phyloP scores from a whole-genome alignment of 2,797 vertebrate species.

The Diceros bicornis region DNA sequence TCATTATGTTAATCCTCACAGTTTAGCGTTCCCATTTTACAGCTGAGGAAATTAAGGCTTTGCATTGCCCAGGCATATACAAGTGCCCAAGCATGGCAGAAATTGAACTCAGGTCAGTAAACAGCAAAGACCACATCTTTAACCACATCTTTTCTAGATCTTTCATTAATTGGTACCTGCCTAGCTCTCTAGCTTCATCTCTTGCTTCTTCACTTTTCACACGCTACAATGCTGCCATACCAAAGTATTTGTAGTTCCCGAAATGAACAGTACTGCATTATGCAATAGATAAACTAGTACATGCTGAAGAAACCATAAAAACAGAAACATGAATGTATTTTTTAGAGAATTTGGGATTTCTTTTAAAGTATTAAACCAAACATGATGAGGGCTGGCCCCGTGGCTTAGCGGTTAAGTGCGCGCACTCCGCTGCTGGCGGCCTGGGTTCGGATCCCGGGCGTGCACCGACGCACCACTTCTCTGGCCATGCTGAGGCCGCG shows the following conservation, averaged over 20 bases:
- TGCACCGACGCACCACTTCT: too few species aligned
- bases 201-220: not conserved
- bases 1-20: not conserved
- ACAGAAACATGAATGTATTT: not conserved
- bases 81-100: not conserved
- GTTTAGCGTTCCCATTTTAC: not conserved
- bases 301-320: not conserved
- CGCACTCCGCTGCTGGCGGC: too few species aligned
- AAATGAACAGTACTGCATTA: not conserved
- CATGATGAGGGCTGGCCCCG: too few species aligned
- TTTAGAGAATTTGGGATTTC: not conserved
- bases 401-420: too few species aligned
- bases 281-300: not conserved
- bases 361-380: not conserved
- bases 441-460: too few species aligned
- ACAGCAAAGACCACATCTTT: not conserved
- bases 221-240: not conserved
- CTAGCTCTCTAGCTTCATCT: not conserved
- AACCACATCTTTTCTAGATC: not conserved
- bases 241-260: not conserved
- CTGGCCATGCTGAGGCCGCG: too few species aligned
- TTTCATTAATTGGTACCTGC: not conserved
- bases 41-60: not conserved
- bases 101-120: not conserved
- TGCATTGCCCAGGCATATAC: not conserved